Conservation (phyloP, 2,113 vertebrate genomes). For the Dipodomys merriami region DNA sequence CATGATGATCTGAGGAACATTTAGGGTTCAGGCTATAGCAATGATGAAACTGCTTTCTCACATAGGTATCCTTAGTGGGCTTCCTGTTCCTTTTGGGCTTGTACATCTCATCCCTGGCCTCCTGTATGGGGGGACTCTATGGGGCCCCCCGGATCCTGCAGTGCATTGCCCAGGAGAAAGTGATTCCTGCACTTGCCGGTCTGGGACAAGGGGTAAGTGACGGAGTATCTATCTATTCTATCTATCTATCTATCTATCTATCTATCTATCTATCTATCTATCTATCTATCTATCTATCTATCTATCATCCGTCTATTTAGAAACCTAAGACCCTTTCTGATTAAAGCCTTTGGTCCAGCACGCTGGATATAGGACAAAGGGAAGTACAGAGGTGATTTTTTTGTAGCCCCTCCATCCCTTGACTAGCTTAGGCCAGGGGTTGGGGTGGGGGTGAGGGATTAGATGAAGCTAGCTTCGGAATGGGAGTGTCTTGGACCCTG, state of each 20-base stretch:
- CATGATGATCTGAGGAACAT: neutral
- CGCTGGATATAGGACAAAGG: neutral
- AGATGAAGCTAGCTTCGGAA: no score
- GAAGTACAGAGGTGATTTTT: neutral
- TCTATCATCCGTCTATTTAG: neutral
- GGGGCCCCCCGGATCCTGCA: constrained; percentile 97
- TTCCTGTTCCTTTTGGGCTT: constrained; percentile 97
- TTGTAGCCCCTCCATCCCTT: neutral
- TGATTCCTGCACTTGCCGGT: constrained; percentile 91
- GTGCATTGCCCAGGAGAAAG: constrained; percentile 96
- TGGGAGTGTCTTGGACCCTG: neutral
- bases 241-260: neutral
- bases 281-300: neutral
- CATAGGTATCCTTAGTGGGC: constrained; percentile 97
- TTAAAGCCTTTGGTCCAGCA: neutral
- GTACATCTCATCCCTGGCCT: constrained; percentile 98
- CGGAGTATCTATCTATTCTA: neutral
- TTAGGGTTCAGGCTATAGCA: neutral
- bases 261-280: neutral
- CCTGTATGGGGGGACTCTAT: constrained; percentile 97
- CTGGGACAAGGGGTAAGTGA: constrained; percentile 93
- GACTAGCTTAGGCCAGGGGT: neutral
- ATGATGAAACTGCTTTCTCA: constrained; percentile 64
- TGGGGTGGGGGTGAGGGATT: neutral
- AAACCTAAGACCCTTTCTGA: neutral